Evolutionary conservation across 1,140 invertebrate species (phyloP).

Genomic region (Cyrtorhinus lividipennis): DNA sequence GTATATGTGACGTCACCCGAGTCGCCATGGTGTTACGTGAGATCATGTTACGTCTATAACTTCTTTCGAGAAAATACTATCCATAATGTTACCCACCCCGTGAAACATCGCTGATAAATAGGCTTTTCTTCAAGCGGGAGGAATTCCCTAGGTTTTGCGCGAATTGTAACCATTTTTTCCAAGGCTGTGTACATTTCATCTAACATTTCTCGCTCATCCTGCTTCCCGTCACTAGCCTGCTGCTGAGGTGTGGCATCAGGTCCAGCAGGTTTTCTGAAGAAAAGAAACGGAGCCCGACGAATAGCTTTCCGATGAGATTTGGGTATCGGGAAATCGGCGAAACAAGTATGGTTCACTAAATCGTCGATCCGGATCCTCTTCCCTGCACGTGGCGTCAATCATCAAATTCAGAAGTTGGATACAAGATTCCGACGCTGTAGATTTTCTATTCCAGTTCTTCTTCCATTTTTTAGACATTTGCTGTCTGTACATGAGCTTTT

Average conservation of each 20-base stretch:
- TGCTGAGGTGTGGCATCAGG: no score
- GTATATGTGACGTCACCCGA: no score
- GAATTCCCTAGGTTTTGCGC: no score
- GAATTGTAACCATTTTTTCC: no score
- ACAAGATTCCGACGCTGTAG: neutral
- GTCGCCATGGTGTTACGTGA: no score
- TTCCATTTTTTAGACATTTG: neutral
- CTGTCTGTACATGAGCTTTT: neutral
- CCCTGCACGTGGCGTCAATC: neutral
- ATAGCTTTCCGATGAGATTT: neutral
- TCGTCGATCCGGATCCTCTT: neutral
- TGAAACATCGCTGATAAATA: no score
- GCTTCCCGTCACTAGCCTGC: neutral
- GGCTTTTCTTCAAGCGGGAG: no score
- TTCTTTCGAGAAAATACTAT: no score
- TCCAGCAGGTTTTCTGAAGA: no score
- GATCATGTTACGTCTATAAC: no score
- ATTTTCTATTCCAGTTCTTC: neutral
- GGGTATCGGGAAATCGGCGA: neutral
- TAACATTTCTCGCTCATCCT: neutral
- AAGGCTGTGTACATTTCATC: no score
- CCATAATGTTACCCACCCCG: no score
- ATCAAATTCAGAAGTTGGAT: neutral
- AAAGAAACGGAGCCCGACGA: neutral
- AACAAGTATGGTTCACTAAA: neutral